phyloP scores from a whole-genome alignment of 2,113 vertebrate genomes.

The Myotis yumanensis region DNA sequence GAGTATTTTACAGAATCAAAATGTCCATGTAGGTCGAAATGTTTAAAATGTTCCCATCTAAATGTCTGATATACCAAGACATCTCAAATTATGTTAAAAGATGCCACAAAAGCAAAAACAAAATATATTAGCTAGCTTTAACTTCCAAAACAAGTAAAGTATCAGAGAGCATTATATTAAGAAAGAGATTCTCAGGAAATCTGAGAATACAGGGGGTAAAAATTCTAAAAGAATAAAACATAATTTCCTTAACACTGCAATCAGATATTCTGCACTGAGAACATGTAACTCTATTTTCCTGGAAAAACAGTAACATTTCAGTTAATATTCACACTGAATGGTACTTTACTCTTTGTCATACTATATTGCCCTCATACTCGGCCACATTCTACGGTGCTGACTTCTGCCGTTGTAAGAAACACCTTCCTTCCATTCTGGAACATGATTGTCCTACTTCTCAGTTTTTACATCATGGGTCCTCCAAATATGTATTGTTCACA shows the following conservation, averaged over 20 bases:
- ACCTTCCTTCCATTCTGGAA: background rate
- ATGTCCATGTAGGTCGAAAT: background rate
- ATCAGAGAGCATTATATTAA: background rate
- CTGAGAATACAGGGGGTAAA: background rate
- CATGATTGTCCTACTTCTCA: background rate
- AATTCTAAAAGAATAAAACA: background rate
- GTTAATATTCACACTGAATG: background rate
- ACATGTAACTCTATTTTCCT: background rate
- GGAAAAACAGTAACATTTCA: background rate
- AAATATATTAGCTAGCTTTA: background rate
- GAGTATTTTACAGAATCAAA: conserved; percentile 19
- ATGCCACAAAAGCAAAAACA: background rate
- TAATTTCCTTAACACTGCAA: background rate
- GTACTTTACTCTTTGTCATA: background rate
- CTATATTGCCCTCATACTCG: background rate
- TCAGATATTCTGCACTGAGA: background rate
- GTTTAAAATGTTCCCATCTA: background rate
- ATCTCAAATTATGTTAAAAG: conserved; percentile 11
- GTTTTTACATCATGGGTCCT: background rate
- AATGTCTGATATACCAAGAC: background rate
- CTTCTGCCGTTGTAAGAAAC: background rate
- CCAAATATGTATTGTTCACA: background rate
- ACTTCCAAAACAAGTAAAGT: conserved; percentile 5
- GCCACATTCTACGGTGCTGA: background rate
- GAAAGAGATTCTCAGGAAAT: background rate